Evolutionary conservation across 1,140 invertebrate genomes (phyloP), one percentile per base, ranked within the genome.

Genomic region (Drosophila melanica): DNA sequence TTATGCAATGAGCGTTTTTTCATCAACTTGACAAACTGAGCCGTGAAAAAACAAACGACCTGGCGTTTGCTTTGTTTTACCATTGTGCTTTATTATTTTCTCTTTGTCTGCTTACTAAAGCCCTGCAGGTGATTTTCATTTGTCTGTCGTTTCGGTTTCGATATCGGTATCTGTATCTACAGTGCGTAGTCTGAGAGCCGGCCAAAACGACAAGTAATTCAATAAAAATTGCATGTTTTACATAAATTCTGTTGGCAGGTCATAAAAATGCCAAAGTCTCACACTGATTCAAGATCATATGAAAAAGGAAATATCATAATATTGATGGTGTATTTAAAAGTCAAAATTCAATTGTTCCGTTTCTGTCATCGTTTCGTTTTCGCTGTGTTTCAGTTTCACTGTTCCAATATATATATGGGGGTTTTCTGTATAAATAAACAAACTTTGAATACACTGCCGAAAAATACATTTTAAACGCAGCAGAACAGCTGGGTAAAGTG

Each of bases 1-100:
- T 87, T 87, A 87, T 89, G 84, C 84, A 87, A 87, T 76, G 66
- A 79, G 41, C 84, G 84, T 87, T 84, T 89, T 87, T 87, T 89
- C 84, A 89, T 75, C 84, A 79, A 87, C 84, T 79, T 89, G 84
- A 89, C 84, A 87, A 84, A 75, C 72, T 63, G 59, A 89, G 82
- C 72, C 58, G 54, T 79, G 76, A 84, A 77, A 63, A 53, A 53
- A 79, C 79, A 79, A 82, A 79, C 71, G 76, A 75, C 76, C 73
- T 73, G 71, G 44, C 63, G 45, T 71, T 70, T 45, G 53, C 70
- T 73, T 73, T 73, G 70, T 68, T 54, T 68, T 48, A 60, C 27
- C 58, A 47, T 45, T 44, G 37, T 44, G 37, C 20, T 55, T 55
- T 42, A 23, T 55, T 42, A 44, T 41, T 68, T 53, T 30, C 57